Conservation (phyloP, 2,797 vertebrate species). For the Gambusia yucatana region DNA sequence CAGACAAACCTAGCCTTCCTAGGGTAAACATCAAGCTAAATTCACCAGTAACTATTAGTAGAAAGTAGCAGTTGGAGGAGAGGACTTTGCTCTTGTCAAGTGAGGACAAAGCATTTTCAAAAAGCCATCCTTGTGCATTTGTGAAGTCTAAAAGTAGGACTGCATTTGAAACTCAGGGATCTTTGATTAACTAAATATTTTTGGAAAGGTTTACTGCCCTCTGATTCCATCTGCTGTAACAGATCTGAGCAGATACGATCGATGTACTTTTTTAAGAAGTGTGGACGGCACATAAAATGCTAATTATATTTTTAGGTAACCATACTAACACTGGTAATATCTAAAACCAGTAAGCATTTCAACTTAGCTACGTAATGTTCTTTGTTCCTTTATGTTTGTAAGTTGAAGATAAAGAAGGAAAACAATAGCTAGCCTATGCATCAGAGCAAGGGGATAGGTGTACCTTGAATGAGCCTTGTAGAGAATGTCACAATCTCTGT, state of each 20-base stretch:
- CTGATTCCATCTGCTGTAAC: not conserved
- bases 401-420: not conserved
- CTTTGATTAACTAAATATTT: not conserved
- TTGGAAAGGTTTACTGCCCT: not conserved
- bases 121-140: not conserved
- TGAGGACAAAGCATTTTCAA: not conserved
- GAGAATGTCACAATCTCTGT: not conserved
- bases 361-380: not conserved
- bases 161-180: not conserved
- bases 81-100: not conserved
- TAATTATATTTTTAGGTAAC: not conserved
- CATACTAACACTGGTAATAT: not conserved
- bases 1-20: not conserved
- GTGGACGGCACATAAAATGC: not conserved
- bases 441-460: not conserved
- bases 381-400: not conserved
- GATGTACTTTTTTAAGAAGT: not conserved
- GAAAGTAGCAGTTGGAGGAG: not conserved
- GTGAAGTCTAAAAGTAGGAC: not conserved
- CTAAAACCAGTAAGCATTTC: not conserved
- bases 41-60: not conserved
- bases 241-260: not conserved
- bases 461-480: not conserved
- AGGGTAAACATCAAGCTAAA: not conserved
- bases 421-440: not conserved